phyloP scores from a whole-genome alignment of 2,888 invertebrate genomes.

The Hirtodrosophila duncani region DNA sequence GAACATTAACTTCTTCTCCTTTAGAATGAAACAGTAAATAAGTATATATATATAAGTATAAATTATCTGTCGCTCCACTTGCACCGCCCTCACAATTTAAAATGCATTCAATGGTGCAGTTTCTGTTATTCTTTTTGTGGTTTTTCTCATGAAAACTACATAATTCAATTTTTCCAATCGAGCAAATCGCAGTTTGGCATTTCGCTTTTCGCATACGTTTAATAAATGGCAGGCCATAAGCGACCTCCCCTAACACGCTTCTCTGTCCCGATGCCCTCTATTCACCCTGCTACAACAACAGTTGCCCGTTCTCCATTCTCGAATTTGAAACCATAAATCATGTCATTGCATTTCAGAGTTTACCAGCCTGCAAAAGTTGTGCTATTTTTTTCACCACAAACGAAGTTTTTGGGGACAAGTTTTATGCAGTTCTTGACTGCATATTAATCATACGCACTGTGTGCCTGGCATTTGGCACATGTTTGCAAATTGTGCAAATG shows the following conservation, averaged over 20 bases:
- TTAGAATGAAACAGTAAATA: too few relatives aligned
- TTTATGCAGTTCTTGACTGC: conserved; percentile 13
- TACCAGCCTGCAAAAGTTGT: conserved; percentile 1
- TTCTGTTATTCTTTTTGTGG: conserved; percentile 59
- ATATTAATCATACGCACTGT: conserved; percentile 30
- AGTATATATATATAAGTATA: too few relatives aligned
- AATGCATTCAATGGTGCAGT: too few relatives aligned
- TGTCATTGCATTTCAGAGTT: conserved; percentile 54
- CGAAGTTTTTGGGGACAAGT: too few relatives aligned
- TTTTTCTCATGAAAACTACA: conserved; percentile 64
- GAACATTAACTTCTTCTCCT: too few relatives aligned
- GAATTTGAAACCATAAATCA: conserved; percentile 49
- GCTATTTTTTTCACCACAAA: conserved; percentile 1
- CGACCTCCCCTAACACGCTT: conserved; percentile 12
- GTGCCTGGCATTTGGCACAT: conserved; percentile 4
- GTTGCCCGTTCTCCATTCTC: conserved; percentile 29
- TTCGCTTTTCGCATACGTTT: conserved; percentile 55
- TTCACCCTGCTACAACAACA: conserved; percentile 6
- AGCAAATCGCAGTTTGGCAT: conserved; percentile 48
- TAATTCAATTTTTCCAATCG: conserved; percentile 71
- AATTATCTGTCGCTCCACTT: too few relatives aligned
- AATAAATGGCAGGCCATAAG: conserved; percentile 57
- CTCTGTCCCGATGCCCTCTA: conserved; percentile 9
- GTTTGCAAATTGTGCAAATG: neutral
- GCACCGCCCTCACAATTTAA: too few relatives aligned